phyloP scores from a whole-genome alignment of 1,140 invertebrate genomes.

The Heliconius hewitsoni region DNA sequence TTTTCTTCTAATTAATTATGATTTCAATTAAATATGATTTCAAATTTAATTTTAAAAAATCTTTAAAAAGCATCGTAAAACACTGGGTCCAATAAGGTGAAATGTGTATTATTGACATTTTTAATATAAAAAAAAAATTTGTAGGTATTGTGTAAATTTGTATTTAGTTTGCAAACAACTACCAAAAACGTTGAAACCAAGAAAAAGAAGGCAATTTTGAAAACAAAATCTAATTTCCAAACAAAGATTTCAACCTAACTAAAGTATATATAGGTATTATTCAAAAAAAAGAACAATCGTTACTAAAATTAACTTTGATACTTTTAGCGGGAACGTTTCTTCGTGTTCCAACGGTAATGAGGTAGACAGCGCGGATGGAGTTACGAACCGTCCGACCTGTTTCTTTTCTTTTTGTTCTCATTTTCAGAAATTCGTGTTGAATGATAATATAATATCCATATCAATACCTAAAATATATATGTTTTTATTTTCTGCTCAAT shows the following conservation, averaged over 20 bases:
- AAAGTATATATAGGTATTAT: background rate
- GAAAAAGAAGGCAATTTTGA: no score
- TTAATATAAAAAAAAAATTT: background rate
- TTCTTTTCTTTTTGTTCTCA: background rate
- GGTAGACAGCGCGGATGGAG: background rate
- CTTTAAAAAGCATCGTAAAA: background rate
- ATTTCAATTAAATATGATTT: no score
- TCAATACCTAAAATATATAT: background rate
- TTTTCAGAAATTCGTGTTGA: background rate
- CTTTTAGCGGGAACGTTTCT: background rate
- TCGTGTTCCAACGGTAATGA: background rate
- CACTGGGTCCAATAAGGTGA: background rate
- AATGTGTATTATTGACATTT: background rate
- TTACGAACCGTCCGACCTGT: background rate
- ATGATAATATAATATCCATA: background rate
- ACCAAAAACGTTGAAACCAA: no score
- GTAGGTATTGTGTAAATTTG: no score
- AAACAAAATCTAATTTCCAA: background rate
- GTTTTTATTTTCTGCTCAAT: background rate
- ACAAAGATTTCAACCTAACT: background rate
- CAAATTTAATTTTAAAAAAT: no score
- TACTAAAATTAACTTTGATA: conserved; percentile 13
- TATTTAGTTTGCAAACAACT: no score
- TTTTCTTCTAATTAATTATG: no score
- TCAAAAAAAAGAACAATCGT: background rate